These are phyloP conservation scores for Podarcis cretensis DNA, from an alignment of 2,113 vertebrate species.

Conservation along the genomic window DNA sequence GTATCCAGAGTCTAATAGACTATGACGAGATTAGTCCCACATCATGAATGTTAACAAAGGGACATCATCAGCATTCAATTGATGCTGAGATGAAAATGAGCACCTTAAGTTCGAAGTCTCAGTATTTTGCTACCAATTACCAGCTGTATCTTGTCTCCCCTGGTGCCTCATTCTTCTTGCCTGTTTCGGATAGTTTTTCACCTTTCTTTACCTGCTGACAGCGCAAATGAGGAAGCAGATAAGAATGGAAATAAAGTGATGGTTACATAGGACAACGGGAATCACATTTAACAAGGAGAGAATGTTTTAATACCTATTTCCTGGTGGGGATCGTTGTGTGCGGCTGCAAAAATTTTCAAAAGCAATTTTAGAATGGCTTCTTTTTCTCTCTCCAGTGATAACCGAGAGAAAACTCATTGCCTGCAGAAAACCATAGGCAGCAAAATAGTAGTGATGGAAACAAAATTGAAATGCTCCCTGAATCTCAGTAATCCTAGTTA, in stretches of 20 bases:
- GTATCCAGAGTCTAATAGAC: not conserved
- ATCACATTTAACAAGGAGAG: not conserved
- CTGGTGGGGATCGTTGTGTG: not conserved
- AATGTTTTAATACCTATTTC: constrained; percentile 13
- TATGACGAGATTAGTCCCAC: not conserved
- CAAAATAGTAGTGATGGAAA: not conserved
- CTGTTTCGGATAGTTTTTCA: constrained; percentile 8
- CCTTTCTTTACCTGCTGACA: not conserved
- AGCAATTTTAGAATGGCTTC: not conserved
- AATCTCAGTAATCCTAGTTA: not conserved
- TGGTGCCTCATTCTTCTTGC: not conserved
- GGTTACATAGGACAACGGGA: not conserved
- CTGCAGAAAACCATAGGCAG: not conserved
- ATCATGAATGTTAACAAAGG: constrained; percentile 4
- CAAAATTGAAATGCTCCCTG: not conserved
- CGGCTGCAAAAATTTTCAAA: not conserved
- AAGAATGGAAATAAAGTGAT: constrained; percentile 8
- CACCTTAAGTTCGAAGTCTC: not conserved
- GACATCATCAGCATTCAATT: not conserved
- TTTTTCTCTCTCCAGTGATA: not conserved
- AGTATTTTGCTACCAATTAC: not conserved
- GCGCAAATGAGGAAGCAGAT: constrained; percentile 9
- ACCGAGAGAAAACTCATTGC: not conserved
- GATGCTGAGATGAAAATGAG: not conserved
- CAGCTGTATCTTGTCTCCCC: not conserved